Conservation (phyloP, 2,797 vertebrate genomes). For the Fundulus diaphanus region DNA sequence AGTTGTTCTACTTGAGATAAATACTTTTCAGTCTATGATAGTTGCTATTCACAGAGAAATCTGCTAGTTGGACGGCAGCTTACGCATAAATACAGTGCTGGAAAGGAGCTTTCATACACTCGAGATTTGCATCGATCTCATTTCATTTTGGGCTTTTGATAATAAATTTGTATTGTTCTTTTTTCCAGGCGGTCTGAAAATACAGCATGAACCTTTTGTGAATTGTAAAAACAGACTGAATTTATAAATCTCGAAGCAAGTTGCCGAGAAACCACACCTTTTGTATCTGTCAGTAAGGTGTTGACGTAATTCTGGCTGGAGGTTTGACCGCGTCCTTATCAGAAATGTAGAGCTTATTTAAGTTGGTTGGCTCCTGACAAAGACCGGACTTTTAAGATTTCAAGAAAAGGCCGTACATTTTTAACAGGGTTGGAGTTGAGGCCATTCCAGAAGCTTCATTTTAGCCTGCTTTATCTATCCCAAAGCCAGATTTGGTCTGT, state of each 20-base stretch:
- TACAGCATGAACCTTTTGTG: neutral
- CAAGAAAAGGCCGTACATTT: too few relatives aligned
- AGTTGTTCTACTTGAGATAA: conserved; percentile 64
- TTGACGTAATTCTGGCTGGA: too few relatives aligned
- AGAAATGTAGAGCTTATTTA: too few relatives aligned
- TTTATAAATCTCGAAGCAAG: neutral
- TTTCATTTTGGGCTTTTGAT: neutral
- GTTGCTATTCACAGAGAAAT: conserved; percentile 42
- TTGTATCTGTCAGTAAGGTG: too few relatives aligned
- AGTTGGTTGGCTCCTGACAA: too few relatives aligned
- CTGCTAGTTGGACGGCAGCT: conserved; percentile 26
- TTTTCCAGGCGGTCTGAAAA: neutral
- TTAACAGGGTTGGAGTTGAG: too few relatives aligned
- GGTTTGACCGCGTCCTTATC: too few relatives aligned
- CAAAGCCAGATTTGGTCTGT: too few relatives aligned
- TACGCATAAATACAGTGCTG: conserved; percentile 38
- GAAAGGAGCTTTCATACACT: neutral
- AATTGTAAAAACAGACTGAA: neutral
- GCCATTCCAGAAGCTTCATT: too few relatives aligned
- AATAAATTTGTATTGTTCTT: neutral
- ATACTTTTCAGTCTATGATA: conserved; percentile 17
- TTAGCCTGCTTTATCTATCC: too few relatives aligned
- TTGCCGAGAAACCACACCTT: too few relatives aligned
- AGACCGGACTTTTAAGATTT: too few relatives aligned
- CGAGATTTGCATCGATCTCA: neutral